These are phyloP conservation scores for Tetramorium bicarinatum DNA, from an alignment of 2,888 invertebrate species.

Conservation along the genomic window DNA sequence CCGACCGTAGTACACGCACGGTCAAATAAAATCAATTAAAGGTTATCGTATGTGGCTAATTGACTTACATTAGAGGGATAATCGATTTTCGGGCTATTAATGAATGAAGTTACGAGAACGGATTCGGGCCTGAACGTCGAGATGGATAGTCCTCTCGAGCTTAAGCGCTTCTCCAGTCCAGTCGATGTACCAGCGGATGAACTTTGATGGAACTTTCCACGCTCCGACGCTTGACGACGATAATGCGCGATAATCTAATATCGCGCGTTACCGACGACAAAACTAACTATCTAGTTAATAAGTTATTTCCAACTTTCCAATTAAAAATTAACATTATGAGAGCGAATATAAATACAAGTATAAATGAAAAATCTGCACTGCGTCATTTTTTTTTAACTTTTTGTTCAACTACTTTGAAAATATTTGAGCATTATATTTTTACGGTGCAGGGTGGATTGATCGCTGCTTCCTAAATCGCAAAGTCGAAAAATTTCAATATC, in stretches of 20 bases:
- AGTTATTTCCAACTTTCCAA: conserved; percentile 15
- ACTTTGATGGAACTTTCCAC: conserved; percentile 50
- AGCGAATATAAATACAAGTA: not conserved
- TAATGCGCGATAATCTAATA: conserved; percentile 53
- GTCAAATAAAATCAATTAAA: conserved; percentile 63
- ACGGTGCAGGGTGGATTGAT: not conserved
- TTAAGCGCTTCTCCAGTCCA: conserved; percentile 62
- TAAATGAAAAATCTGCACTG: not conserved
- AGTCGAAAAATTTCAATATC: not conserved
- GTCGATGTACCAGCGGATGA: conserved; percentile 43
- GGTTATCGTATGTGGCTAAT: conserved; percentile 62
- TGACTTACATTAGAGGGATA: conserved; percentile 57
- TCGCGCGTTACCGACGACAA: conserved; percentile 35
- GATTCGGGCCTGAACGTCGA: conserved; percentile 46
- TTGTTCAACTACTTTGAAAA: not conserved
- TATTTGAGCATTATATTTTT: not conserved
- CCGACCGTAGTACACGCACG: not conserved
- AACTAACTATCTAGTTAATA: conserved; percentile 22
- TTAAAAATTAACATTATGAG: not conserved
- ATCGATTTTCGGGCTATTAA: conserved; percentile 68
- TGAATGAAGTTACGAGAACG: conserved; percentile 63
- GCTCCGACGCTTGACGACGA: conserved; percentile 36
- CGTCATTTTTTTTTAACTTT: not conserved
- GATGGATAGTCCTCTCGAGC: conserved; percentile 39
- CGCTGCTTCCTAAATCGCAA: not conserved